Conservation (phyloP, 2,113 vertebrate genomes). For the Kryptolebias marmoratus region DNA sequence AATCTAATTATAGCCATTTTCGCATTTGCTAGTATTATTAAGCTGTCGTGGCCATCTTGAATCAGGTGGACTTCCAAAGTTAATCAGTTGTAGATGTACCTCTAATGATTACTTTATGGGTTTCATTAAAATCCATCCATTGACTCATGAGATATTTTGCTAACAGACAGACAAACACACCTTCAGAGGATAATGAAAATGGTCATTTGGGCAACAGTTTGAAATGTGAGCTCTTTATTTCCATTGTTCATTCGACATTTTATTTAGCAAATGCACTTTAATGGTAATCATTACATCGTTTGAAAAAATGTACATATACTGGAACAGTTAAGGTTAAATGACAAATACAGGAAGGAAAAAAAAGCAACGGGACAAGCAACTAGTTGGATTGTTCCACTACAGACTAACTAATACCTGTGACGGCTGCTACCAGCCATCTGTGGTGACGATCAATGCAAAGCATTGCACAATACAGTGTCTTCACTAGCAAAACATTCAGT, state of each 20-base stretch:
- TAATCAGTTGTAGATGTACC: too few relatives aligned
- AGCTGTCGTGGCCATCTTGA: too few relatives aligned
- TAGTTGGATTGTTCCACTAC: slow-evolving; percentile 62
- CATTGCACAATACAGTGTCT: slow-evolving; percentile 68
- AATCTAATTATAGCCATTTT: too few relatives aligned
- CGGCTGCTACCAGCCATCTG: slow-evolving; percentile 38
- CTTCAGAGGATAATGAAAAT: neutral
- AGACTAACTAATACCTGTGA: slow-evolving; percentile 56
- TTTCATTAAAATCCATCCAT: too few relatives aligned
- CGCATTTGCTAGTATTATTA: too few relatives aligned
- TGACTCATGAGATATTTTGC: too few relatives aligned
- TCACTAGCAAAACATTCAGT: slow-evolving; percentile 72
- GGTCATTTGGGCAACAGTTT: slow-evolving; percentile 24
- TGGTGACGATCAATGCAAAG: slow-evolving; percentile 52
- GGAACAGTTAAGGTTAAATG: slow-evolving; percentile 57
- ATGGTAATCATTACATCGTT: slow-evolving; percentile 67
- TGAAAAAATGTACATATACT: slow-evolving; percentile 65
- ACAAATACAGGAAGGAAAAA: slow-evolving; percentile 53
- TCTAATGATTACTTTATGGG: too few relatives aligned
- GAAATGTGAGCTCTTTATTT: slow-evolving; percentile 80
- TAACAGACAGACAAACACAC: too few relatives aligned
- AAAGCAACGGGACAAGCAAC: slow-evolving; percentile 69
- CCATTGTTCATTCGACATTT: slow-evolving; percentile 60
- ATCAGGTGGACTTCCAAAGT: too few relatives aligned
- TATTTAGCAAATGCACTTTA: slow-evolving; percentile 76